Base-by-base conservation (phyloP, 2,888 invertebrate genomes). In the Herminia tarsipennalis region DNA sequence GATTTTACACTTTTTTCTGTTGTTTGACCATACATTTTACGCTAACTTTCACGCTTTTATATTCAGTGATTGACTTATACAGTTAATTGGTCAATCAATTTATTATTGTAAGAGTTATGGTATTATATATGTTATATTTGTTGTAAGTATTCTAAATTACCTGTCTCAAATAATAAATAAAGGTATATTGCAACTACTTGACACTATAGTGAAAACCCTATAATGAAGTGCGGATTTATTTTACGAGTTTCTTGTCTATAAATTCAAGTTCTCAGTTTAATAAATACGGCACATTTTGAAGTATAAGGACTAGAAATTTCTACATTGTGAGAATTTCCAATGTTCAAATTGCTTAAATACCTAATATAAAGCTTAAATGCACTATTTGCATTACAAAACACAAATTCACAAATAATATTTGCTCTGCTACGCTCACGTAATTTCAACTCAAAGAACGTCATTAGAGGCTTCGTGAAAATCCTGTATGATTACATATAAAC, bases 391-490 rank as follows among this genome's bases (percentile, higher is more conserved):
- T 4, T 6, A 27, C 6, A 12, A 25, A 24, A 13, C n/a, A n/a
- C 12, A 36, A 18, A 18, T 27, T 27, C 25, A 27, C 27, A 25
- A 35, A 27, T 10, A 27, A 27, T 36, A 36, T 36, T 25, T 27
- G 10, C 12, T 25, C n/a, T 18, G 3, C 17, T 3, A 27, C 18
- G 0, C 9, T 25, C 18, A 12, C 18, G 25, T 25, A 36, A 25
- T 36, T 25, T 5, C 10, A 25, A 8, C 5, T 13, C 13, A 18
- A 18, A 25, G 12, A 34, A 24, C 24, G 1, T 16, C 22, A 17
- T 22, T 24, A n/a, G n/a, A n/a, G n/a, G n/a, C 17, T 36, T 3
- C 9, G 8, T 12, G 25, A 12, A 36, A 18, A 12, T 17, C 17
- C 10, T 12, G 8, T 9, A 36, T 18, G n/a, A 12, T 10, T 25